A percentile compares a stretch with the other conserved stretches of the same genome.
phyloP scores from a whole-genome alignment of 2,888 invertebrate genomes.

The Oxyteleia sp. region DNA sequence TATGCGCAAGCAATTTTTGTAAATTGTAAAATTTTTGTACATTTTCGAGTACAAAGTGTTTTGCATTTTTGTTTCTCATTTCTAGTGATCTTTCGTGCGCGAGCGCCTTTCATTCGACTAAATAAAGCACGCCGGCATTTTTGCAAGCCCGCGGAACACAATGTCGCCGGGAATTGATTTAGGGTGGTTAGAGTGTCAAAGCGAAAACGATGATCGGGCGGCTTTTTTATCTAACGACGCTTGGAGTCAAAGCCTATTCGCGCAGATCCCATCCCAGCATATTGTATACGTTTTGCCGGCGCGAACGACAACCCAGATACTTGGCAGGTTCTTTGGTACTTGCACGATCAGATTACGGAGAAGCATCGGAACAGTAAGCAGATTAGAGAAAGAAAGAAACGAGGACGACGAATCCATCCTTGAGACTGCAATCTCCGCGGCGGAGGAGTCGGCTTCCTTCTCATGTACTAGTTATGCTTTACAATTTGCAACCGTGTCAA shows the following conservation, averaged over 20 bases:
- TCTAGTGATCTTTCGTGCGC: conserved; percentile 10
- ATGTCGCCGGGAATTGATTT: conserved; percentile 14
- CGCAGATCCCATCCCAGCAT: too few relatives aligned
- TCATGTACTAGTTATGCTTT: conserved; percentile 28
- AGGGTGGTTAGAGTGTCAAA: conserved; percentile 22
- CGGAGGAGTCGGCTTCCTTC: conserved; percentile 37
- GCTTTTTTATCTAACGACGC: conserved; percentile 18
- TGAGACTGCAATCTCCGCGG: conserved; percentile 47
- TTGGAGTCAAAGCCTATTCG: conserved; percentile 19
- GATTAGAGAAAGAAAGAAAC: conserved; percentile 54
- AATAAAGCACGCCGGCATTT: conserved; percentile 6
- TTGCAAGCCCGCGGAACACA: conserved; percentile 1
- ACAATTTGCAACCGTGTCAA: conserved; percentile 35
- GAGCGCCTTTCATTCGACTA: conserved; percentile 4
- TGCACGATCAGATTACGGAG: conserved; percentile 59
- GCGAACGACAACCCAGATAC: too few relatives aligned
- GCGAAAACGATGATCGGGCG: conserved; percentile 24
- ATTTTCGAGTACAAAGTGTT: conserved; percentile 54
- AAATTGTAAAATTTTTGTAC: conserved; percentile 50
- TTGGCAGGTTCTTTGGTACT: conserved; percentile 30
- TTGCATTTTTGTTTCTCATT: conserved; percentile 64
- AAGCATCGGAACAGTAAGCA: conserved; percentile 50
- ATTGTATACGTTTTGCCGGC: too few relatives aligned
- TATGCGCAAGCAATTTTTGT: conserved; percentile 31
- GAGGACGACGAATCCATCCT: conserved; percentile 43